A percentile compares a stretch with the other conserved stretches of the same genome.
Conservation (phyloP, 53 echinoderm and acorn worm species). For the Holothuria leucospilota region DNA sequence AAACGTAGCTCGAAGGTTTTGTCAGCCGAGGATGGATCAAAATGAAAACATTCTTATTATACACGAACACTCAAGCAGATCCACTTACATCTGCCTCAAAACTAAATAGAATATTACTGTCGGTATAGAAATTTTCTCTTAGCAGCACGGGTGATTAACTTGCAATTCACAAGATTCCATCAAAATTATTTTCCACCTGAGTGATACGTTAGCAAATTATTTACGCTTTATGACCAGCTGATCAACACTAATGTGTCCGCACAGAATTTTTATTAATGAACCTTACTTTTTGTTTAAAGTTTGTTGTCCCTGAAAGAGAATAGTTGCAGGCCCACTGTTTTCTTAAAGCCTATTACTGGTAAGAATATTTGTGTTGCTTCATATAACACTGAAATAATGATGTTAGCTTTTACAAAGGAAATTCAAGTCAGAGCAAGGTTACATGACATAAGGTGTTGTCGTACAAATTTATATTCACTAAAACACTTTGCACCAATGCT, state of each 20-base stretch:
- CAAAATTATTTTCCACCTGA: slow-evolving; percentile 21
- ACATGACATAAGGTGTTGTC: no score
- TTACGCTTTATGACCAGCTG: slow-evolving; percentile 1
- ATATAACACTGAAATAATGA: background rate
- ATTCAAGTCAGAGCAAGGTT: no score
- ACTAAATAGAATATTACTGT: slow-evolving; percentile 22
- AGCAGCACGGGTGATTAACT: slow-evolving; percentile 16
- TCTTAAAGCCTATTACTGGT: background rate
- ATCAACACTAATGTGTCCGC: slow-evolving; percentile 34
- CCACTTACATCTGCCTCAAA: slow-evolving; percentile 2
- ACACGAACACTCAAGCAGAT: background rate
- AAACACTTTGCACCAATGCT: no score
- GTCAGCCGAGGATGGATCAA: background rate
- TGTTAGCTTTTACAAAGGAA: background rate
- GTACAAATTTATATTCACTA: no score
- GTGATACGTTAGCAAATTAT: slow-evolving; percentile 6
- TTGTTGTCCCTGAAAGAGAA: slow-evolving; percentile 24
- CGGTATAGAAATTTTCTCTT: background rate
- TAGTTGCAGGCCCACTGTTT: background rate
- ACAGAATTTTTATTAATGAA: slow-evolving; percentile 2
- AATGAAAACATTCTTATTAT: slow-evolving; percentile 1
- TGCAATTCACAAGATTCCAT: background rate
- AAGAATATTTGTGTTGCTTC: background rate
- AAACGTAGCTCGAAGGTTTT: no score
- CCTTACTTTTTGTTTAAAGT: background rate